Evolutionary conservation across 2,888 invertebrate species (phyloP).

Genomic region (Cheilosia grossa): DNA sequence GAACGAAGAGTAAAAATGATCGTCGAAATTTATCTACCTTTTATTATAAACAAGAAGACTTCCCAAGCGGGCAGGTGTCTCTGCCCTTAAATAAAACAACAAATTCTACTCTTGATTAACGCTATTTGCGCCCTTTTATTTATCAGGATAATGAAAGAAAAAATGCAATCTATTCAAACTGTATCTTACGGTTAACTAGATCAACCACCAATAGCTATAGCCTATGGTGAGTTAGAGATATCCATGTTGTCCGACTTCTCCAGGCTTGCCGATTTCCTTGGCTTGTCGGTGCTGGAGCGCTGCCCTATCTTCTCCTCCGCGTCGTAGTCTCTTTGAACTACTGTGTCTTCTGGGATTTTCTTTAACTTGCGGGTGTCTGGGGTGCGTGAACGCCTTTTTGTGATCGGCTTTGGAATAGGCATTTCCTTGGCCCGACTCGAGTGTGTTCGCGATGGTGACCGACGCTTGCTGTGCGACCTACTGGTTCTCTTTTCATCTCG

Average conservation of each 20-base stretch:
- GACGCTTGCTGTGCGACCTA: constrained; percentile 80
- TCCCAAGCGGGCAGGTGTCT: not conserved
- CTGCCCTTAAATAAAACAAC: constrained; percentile 4
- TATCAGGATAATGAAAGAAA: constrained; percentile 4
- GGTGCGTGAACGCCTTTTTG: constrained; percentile 81
- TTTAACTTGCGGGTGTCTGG: constrained; percentile 81
- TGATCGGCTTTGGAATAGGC: constrained; percentile 78
- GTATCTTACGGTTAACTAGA: constrained; percentile 53
- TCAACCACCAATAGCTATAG: not conserved
- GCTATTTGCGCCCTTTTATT: not conserved
- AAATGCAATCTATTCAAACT: constrained; percentile 37
- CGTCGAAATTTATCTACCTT: no score
- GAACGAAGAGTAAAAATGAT: no score
- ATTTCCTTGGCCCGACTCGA: constrained; percentile 83
- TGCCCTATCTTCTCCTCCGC: constrained; percentile 80
- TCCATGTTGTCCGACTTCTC: constrained; percentile 90
- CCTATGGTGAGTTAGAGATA: constrained; percentile 90
- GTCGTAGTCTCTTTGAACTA: constrained; percentile 80
- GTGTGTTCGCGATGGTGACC: constrained; percentile 86
- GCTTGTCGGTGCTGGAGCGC: constrained; percentile 84
- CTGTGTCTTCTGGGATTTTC: constrained; percentile 79
- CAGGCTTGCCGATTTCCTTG: constrained; percentile 84
- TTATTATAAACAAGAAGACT: not conserved
- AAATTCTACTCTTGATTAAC: constrained; percentile 4
- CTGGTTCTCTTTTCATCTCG: constrained; percentile 75